Evolutionary conservation across 1,140 invertebrate genomes (phyloP).

Genomic region (Drosophila truncata): DNA sequence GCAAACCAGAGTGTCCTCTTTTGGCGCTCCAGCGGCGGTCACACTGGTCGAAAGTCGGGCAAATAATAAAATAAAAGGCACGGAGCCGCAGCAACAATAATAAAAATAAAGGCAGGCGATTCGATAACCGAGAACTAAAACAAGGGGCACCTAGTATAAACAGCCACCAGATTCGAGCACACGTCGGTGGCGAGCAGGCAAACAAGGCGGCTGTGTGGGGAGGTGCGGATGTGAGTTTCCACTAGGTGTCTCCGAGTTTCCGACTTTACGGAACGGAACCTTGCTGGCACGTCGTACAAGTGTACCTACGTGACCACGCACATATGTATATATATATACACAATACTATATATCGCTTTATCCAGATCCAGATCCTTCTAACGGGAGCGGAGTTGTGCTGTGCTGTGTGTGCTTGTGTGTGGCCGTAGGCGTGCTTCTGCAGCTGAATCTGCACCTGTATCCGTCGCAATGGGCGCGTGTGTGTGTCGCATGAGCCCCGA

Average conservation of each 20-base stretch:
- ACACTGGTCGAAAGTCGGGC: slow-evolving; percentile 26
- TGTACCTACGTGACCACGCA: slow-evolving; percentile 29
- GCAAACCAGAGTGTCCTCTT: not conserved
- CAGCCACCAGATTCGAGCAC: slow-evolving; percentile 17
- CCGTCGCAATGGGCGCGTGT: slow-evolving; percentile 90
- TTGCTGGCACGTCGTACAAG: slow-evolving; percentile 12
- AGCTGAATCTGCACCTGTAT: slow-evolving; percentile 9
- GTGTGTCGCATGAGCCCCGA: slow-evolving; percentile 92
- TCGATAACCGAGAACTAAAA: slow-evolving; percentile 37
- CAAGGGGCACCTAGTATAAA: slow-evolving; percentile 38
- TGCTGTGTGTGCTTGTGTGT: slow-evolving; percentile 24
- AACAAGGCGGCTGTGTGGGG: slow-evolving; percentile 48
- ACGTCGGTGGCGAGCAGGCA: slow-evolving; percentile 22
- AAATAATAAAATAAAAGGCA: slow-evolving; percentile 40
- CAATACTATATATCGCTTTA: not conserved
- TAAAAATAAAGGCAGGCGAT: slow-evolving; percentile 38
- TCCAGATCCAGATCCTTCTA: slow-evolving; percentile 33
- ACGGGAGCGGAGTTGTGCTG: slow-evolving; percentile 24
- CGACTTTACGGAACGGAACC: slow-evolving; percentile 21
- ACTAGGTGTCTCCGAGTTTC: slow-evolving; percentile 16
- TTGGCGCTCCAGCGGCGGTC: slow-evolving; percentile 18
- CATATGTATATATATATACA: not conserved
- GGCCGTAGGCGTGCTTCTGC: not conserved
- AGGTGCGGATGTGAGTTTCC: slow-evolving; percentile 33
- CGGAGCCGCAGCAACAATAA: slow-evolving; percentile 31